Evolutionary conservation across 2,888 invertebrate genomes (phyloP).

Genomic region (Oegoconia quadripuncta): DNA sequence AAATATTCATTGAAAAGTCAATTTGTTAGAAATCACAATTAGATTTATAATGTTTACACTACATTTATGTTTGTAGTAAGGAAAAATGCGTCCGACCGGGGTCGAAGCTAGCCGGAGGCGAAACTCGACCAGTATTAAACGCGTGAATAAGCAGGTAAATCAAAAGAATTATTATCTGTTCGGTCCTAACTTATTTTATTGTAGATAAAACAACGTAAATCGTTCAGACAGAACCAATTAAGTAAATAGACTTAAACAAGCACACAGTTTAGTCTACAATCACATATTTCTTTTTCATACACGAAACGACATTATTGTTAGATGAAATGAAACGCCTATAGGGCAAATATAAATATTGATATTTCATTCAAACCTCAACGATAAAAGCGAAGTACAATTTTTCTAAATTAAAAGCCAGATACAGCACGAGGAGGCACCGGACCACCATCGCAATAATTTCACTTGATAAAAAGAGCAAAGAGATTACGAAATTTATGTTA

Average conservation of each 20-base stretch:
- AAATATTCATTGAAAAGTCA: slow-evolving; percentile 48
- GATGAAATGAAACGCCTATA: slow-evolving; percentile 47
- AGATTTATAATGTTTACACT: slow-evolving; percentile 56
- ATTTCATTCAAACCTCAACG: slow-evolving; percentile 43
- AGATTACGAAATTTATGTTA: slow-evolving; percentile 70
- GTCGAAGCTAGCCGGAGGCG: slow-evolving; percentile 37
- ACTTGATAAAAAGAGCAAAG: slow-evolving; percentile 67
- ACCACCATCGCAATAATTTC: slow-evolving; percentile 74
- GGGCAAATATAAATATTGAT: slow-evolving; percentile 58
- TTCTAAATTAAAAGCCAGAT: slow-evolving; percentile 68
- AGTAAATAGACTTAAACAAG: slow-evolving; percentile 25
- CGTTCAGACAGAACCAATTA: slow-evolving; percentile 44
- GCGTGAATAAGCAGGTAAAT: slow-evolving; percentile 37
- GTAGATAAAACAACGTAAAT: slow-evolving; percentile 38
- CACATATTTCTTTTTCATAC: slow-evolving; percentile 9
- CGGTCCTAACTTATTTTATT: slow-evolving; percentile 41
- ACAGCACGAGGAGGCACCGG: slow-evolving; percentile 47
- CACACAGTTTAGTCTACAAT: slow-evolving; percentile 17
- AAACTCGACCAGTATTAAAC: slow-evolving; percentile 17
- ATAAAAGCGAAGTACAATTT: slow-evolving; percentile 54
- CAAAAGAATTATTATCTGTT: slow-evolving; percentile 39
- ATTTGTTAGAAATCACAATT: slow-evolving; percentile 57
- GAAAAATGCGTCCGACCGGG: slow-evolving; percentile 32
- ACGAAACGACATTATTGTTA: slow-evolving; percentile 6
- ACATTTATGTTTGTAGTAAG: slow-evolving; percentile 41